Evolutionary conservation across 2,113 vertebrate genomes (phyloP).

Genomic region (Drymodes brunneopygia): DNA sequence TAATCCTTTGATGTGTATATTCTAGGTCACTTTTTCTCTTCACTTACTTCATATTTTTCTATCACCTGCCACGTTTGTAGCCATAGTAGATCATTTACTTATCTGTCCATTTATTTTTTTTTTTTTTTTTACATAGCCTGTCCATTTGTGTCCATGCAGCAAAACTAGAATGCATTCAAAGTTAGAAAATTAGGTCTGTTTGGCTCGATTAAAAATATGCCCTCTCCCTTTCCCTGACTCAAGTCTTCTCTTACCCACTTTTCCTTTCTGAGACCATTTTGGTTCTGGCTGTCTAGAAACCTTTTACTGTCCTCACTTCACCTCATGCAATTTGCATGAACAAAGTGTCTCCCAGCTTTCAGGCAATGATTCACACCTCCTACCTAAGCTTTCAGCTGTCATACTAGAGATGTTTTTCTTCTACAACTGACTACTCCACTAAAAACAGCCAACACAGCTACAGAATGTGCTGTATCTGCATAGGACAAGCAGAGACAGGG

Average conservation of each 20-base stretch:
- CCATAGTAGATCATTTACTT: not conserved
- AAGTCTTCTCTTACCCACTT: not conserved
- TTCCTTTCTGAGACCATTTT: not conserved
- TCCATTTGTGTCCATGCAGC: not conserved
- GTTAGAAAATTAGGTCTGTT: not conserved
- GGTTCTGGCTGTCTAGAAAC: not conserved
- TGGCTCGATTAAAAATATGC: not conserved
- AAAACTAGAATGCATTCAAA: not conserved
- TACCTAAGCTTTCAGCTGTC: constrained; percentile 33
- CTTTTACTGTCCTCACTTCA: constrained; percentile 27
- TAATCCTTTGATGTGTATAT: not conserved
- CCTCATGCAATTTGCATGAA: not conserved
- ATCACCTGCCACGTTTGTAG: not conserved
- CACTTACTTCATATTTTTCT: not conserved
- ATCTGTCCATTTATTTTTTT: not conserved
- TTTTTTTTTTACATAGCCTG: not conserved
- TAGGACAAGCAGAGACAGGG: not conserved
- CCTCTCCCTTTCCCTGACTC: not conserved
- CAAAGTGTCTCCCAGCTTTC: constrained; percentile 31
- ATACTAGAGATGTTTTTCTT: not conserved
- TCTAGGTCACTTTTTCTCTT: not conserved
- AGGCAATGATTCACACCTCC: constrained; percentile 52
- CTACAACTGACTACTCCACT: not conserved
- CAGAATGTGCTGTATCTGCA: not conserved
- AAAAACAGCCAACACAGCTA: not conserved